phyloP scores from a whole-genome alignment of 37 sponge, comb jelly and placozoan species.

The Ephydatia muelleri region DNA sequence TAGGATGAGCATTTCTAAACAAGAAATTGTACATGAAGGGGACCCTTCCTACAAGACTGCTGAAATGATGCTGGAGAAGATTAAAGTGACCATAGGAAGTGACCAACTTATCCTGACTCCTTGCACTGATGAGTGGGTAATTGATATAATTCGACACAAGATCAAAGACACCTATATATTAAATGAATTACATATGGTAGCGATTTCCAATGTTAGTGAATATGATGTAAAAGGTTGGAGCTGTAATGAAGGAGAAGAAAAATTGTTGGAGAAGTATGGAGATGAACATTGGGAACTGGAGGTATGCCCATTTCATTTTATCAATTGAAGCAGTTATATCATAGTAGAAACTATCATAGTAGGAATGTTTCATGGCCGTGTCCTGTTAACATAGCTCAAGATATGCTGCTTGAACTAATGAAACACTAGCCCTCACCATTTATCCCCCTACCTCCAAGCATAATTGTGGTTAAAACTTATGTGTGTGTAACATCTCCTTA shows the following conservation, averaged over 20 bases:
- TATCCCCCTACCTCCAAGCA: no score
- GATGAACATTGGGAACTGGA: slow-evolving; percentile 8
- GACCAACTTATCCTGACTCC: not conserved
- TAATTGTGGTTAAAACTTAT: no score
- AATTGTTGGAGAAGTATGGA: no score
- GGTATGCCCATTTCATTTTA: not conserved
- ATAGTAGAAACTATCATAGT: no score
- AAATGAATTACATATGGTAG: not conserved
- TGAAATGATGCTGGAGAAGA: not conserved
- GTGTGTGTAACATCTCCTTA: no score
- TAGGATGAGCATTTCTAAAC: not conserved
- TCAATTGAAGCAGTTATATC: no score
- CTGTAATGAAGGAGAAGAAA: no score
- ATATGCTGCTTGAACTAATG: no score
- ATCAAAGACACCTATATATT: not conserved
- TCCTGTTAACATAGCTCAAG: no score
- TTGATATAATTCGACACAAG: slow-evolving; percentile 22
- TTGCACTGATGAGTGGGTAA: not conserved
- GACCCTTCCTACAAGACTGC: not conserved
- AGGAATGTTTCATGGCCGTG: no score
- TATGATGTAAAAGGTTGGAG: not conserved
- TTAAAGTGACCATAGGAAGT: not conserved
- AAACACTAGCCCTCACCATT: no score
- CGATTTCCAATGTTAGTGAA: slow-evolving; percentile 2
- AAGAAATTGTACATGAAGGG: slow-evolving; percentile 5